Conservation (phyloP, 2,797 vertebrate species). For the Xenops minutus region DNA sequence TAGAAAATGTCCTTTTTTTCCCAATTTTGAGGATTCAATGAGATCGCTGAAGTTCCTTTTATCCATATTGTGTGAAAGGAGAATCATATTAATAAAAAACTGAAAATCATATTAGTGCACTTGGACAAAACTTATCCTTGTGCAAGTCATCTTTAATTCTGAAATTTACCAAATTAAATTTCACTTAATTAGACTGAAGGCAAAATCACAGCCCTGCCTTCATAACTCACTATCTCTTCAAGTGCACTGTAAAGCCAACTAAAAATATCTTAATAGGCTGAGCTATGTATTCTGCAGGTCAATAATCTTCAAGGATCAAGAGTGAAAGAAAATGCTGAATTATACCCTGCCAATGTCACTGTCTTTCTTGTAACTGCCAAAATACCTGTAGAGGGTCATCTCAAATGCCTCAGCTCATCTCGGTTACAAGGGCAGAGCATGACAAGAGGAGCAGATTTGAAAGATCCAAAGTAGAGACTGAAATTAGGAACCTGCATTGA, state of each 20-base stretch:
- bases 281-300: background rate
- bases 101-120: background rate
- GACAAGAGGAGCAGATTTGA: slow-evolving; percentile 7
- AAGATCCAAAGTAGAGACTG: background rate
- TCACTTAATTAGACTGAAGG: background rate
- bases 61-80: background rate
- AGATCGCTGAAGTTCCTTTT: background rate
- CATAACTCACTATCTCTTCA: background rate
- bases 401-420: slow-evolving; percentile 16
- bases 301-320: background rate
- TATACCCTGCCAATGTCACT: background rate
- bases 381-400: slow-evolving; percentile 10
- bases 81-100: background rate
- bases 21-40: background rate
- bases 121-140: background rate
- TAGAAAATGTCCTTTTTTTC: background rate
- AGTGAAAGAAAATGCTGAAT: slow-evolving; percentile 15
- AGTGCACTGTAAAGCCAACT: background rate
- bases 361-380: background rate
- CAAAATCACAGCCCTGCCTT: background rate
- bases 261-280: background rate
- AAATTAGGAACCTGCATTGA: background rate
- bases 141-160: background rate
- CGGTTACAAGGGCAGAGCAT: slow-evolving; percentile 23
- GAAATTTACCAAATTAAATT: background rate